Evolutionary conservation across 2,888 invertebrate species (phyloP), one percentile per base, ranked within the genome.

Genomic region (Agrochola lychnidis): DNA sequence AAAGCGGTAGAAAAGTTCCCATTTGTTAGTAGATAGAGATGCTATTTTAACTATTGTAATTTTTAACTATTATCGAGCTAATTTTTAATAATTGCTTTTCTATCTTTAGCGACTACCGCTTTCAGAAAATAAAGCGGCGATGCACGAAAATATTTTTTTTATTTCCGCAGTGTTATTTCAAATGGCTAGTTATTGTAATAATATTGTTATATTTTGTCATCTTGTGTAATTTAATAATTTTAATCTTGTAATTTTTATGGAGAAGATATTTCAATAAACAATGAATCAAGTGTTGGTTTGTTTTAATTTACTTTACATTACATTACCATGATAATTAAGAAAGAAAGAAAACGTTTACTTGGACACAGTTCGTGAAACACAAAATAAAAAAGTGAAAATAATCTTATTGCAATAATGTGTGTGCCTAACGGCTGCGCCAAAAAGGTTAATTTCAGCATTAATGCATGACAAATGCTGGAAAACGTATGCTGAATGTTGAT

Each of bases 201-300:
- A 71, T 80, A 81, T 87, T 89, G 82, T 87, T 88, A 85, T 85
- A 84, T 84, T 86, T 88, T 89, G 80, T 88, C 84, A 83, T 88
- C 76, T 88, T 88, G 76, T 89, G 83, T 90, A 89, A 88, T 88
- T 90, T 89, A 90, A 81, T 89, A 83, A 88, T 87, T 86, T 88
- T 89, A 88, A 87, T 88, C 87, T 88, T 90, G 84, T 91, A 89
- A 89, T 90, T 91, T 90, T 91, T 90, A 92, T 90, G 90, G 76
- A 89, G 85, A 88, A 82, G 73, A 89, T 90, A 88, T 89, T 90
- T 90, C 85, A 91, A 88, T 91, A 91, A 91, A 92, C 83, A 82
- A 82, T 90, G 86, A 90, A 92, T 91, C 89, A 73, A 85, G 87
- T 74, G 53, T 83, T 80, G 81, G 72, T 73, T 73, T 73, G 16